These are phyloP conservation scores for Hypomesus transpacificus DNA, from an alignment of 2,113 vertebrate genomes.

Conservation along the genomic window DNA sequence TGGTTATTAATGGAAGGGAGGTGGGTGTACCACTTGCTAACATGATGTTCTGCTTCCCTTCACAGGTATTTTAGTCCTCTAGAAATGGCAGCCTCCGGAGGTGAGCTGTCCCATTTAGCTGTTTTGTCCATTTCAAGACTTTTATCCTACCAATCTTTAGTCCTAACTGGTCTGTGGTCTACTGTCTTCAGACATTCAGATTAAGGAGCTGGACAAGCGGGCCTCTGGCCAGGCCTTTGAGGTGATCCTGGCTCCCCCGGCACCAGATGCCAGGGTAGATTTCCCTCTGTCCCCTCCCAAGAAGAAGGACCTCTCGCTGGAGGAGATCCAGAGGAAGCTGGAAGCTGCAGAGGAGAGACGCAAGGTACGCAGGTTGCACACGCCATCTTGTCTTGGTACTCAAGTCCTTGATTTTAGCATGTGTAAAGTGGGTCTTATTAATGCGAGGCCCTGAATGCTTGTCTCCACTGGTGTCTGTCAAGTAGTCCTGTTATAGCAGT, in stretches of 20 bases:
- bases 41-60: no score
- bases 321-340: slow-evolving; percentile 95
- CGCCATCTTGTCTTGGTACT: not conserved
- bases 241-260: slow-evolving; percentile 82
- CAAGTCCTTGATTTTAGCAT: no score
- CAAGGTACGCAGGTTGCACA: slow-evolving; percentile 72
- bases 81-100: not conserved
- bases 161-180: not conserved
- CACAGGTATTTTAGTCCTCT: no score
- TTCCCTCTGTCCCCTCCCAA: slow-evolving; percentile 89
- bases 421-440: no score
- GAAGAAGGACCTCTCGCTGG: slow-evolving; percentile 93
- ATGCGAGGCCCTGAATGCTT: no score
- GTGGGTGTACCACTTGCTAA: no score
- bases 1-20: no score
- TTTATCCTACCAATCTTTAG: not conserved
- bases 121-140: not conserved
- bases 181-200: slow-evolving; percentile 79
- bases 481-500: no score
- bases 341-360: slow-evolving; percentile 95
- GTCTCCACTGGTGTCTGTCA: no score
- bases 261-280: slow-evolving; percentile 81
- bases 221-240: slow-evolving; percentile 97
- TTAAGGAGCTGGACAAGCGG: slow-evolving; percentile 95
- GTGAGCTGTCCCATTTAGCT: not conserved